These are phyloP conservation scores for Chesias legatella DNA, from an alignment of 2,888 invertebrate species.

Conservation along the genomic window DNA sequence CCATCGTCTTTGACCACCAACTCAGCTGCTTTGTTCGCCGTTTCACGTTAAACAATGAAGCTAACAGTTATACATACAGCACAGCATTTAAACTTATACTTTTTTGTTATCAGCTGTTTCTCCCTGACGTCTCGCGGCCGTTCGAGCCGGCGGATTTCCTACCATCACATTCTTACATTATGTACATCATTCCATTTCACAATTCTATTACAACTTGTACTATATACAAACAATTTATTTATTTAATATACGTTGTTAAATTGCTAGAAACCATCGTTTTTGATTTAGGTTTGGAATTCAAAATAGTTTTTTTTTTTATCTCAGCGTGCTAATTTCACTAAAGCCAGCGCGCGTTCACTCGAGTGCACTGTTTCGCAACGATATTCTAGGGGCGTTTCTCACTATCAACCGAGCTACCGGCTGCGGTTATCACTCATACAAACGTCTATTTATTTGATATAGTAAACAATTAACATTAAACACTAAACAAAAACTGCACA, in stretches of 20 bases:
- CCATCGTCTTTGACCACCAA: constrained; percentile 32
- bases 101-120: constrained; percentile 47
- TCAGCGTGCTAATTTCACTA: constrained; percentile 74
- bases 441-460: constrained; percentile 46
- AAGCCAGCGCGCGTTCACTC: constrained; percentile 63
- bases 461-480: constrained; percentile 45
- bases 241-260: constrained; percentile 75
- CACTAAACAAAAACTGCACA: constrained; percentile 56
- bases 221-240: constrained; percentile 76
- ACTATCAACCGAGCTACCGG: constrained; percentile 44
- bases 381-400: constrained; percentile 43
- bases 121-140: constrained; percentile 37
- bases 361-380: constrained; percentile 57
- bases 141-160: constrained; percentile 47
- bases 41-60: constrained; percentile 62
- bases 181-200: constrained; percentile 69
- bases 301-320: constrained; percentile 62
- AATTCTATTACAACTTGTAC: constrained; percentile 76
- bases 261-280: constrained; percentile 72
- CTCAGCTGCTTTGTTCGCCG: constrained; percentile 67
- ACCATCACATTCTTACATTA: constrained; percentile 62
- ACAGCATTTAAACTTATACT: constrained; percentile 65
- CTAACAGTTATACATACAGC: constrained; percentile 67
- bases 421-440: constrained; percentile 48
- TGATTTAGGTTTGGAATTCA: constrained; percentile 74